phyloP scores from a whole-genome alignment of 35 echinoderm and acorn worm species.

The Ptychodera flava region DNA sequence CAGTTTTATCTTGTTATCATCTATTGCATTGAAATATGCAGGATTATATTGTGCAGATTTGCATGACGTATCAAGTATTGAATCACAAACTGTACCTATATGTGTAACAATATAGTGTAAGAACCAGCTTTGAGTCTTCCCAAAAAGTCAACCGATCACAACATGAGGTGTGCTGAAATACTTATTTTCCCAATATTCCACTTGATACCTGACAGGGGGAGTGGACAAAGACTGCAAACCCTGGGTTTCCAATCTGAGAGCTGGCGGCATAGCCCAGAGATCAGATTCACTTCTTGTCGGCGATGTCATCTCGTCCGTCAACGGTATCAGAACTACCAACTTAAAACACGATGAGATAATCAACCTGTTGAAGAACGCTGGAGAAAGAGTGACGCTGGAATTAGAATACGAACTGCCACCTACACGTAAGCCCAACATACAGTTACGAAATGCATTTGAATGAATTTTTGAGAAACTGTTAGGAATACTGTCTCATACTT shows the following conservation, averaged over 20 bases:
- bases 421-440: constrained; percentile 33
- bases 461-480: too few relatives aligned
- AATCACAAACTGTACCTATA: too few relatives aligned
- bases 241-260: constrained; percentile 85
- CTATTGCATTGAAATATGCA: too few relatives aligned
- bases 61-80: too few relatives aligned
- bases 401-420: constrained; percentile 87
- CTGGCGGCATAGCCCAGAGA: constrained; percentile 89
- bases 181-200: too few relatives aligned
- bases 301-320: constrained; percentile 80
- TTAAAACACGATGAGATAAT: constrained; percentile 93
- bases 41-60: too few relatives aligned
- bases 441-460: too few relatives aligned
- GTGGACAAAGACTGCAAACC: constrained; percentile 94
- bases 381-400: constrained; percentile 66
- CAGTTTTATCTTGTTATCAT: not conserved
- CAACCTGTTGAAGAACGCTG: constrained; percentile 70
- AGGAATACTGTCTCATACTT: too few relatives aligned
- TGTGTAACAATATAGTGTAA: too few relatives aligned
- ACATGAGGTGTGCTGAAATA: too few relatives aligned
- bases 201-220: constrained; percentile 57
- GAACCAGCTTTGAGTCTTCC: too few relatives aligned
- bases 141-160: too few relatives aligned
- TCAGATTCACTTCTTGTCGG: constrained; percentile 58
- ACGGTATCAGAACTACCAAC: constrained; percentile 60